Evolutionary conservation across 1,140 invertebrate species (phyloP), one percentile per base, ranked within the genome.

Genomic region (Zaprionus africanus): DNA sequence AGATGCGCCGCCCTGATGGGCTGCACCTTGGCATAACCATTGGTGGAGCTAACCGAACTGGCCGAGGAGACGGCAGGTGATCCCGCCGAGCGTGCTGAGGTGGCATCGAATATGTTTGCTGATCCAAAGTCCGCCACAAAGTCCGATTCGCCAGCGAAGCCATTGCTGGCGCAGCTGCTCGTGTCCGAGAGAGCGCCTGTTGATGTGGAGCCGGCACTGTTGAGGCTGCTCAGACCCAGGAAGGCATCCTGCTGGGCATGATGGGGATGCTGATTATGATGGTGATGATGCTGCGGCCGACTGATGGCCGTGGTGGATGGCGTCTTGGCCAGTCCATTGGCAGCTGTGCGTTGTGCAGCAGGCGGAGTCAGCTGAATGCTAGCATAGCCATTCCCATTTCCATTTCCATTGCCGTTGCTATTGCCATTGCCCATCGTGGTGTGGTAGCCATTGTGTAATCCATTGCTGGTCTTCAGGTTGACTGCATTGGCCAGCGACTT

Each of bases 91-190:
- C 85, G 84, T 7, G 87, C 79, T 43, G 86, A 91, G 15, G 82
- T 91, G 36, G 93, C 93, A 83, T 93, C 93, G 70, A 94, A 94
- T 26, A 94, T 94, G 81, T 93, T 93, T 5, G 94, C 94, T 66
- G 94, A 94, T 68, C 94, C 95, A 82, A 96, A 95, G 88, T 96
- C 95, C 9, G 95, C 95, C n/a, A 95, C 93, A 78, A 96, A 95
- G 65, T 93, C 92, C 11, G 91, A 73, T 68, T 95, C 94, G 22
- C 93, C 79, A 1, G 93, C 93, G 17, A 92, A 93, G 15, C 86
- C 91, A 49, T 92, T 92, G 78, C 92, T 92, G 59, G 90, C 81
- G 46, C 88, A 88, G 64, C 92, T 92, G 69, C 88, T 91, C 22
- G 90, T 92, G 26, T 92, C 90, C 15, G 91, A 92, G 0, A 91